Evolutionary conservation across 2,888 invertebrate species (phyloP), one percentile per base, ranked within the genome.

Genomic region (Exephanes ischioxanthus): DNA sequence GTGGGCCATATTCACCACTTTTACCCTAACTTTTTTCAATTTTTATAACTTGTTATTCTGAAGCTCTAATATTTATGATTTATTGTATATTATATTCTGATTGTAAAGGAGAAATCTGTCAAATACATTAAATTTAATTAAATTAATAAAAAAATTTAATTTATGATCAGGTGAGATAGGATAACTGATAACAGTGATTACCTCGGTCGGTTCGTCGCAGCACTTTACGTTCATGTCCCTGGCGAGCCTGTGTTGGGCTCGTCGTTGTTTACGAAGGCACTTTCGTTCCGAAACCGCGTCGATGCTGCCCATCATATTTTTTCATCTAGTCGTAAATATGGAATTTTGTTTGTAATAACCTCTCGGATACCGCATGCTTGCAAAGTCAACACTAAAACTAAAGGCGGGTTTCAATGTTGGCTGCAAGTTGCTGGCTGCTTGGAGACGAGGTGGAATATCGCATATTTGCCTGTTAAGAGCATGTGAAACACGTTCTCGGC

Each of bases 201-300:
- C 94, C 89, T 91, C 88, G 2, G 94, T 93, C 19, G 94, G 91
- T 11, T 86, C 84, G 16, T 92, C 90, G 22, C 90, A 90, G 68
- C 91, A 93, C 83, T 91, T 91, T 83, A 94, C 92, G 71, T 92
- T 90, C 89, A 92, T 91, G 75, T 94, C 94, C 77, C 90, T 90
- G 0, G 87, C 80, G 4, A 94, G 88, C 78, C 92, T 91, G 66
- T 94, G 92, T 79, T 91, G 87, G 61, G 93, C 93, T 45, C 93
- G 89, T 87, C 91, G 92, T 79, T 93, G 93, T 84, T 94, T 94
- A 22, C 93, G 90, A 16, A 82, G 41, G 66, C 88, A 89, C 86
- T 92, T 91, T 86, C 82, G 73, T 22, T 82, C 58, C 22, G 80
- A 70, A 70, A 83, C 19, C 4, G 37, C 22, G 19, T 16, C 58